Evolutionary conservation across 2,797 vertebrate species (phyloP).

Genomic region (Caiman crocodilus): DNA sequence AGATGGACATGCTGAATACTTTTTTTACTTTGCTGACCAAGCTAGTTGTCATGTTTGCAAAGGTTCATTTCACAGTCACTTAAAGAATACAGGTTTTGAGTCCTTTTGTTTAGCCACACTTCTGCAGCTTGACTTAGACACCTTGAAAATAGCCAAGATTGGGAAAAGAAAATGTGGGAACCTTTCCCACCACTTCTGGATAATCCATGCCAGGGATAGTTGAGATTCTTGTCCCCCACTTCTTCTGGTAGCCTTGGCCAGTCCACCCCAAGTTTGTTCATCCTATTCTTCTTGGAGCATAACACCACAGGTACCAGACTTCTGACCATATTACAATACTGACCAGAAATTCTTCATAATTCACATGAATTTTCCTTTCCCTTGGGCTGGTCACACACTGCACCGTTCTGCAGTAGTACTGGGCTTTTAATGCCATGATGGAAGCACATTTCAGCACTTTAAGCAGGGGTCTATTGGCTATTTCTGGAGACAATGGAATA

Average conservation of each 20-base stretch:
- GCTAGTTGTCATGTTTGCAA: no score
- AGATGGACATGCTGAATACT: no score
- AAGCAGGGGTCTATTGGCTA: background rate
- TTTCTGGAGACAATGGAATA: background rate
- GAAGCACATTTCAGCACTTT: background rate
- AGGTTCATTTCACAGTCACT: no score
- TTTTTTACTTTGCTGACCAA: no score
- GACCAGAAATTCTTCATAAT: background rate
- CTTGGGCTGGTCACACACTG: background rate
- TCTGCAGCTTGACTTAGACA: no score
- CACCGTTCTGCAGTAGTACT: background rate
- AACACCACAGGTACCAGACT: rapidly evolving
- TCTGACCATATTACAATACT: background rate
- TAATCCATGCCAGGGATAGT: rapidly evolving
- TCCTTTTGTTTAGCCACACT: no score
- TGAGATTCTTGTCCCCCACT: rapidly evolving
- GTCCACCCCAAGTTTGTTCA: background rate
- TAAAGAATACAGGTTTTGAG: no score
- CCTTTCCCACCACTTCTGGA: background rate
- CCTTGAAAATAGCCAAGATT: no score
- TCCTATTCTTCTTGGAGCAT: background rate
- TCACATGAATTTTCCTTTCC: background rate
- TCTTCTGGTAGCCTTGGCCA: no score
- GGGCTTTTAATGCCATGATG: background rate
- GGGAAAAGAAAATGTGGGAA: background rate